Conservation (phyloP, 53 echinoderm and acorn worm genomes). For the Crossaster papposus region DNA sequence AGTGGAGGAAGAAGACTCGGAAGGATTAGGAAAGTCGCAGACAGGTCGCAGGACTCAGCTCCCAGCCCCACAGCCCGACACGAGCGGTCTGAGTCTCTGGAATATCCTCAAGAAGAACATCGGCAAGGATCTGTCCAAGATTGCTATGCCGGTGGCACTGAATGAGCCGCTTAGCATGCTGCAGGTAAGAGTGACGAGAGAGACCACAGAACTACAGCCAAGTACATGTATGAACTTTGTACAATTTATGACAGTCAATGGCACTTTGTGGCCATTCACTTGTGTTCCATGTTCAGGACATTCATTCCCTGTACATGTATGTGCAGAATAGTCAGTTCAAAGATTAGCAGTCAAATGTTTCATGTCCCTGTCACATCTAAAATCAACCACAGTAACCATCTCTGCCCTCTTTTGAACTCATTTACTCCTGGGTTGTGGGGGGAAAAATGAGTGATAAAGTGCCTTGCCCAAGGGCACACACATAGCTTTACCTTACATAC, state of each 20-base stretch:
- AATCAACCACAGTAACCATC: too few species aligned
- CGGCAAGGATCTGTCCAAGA: conserved; percentile 97
- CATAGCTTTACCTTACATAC: too few species aligned
- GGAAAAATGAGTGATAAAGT: too few species aligned
- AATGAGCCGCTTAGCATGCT: conserved; percentile 99
- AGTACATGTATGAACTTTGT: too few species aligned
- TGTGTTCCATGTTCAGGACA: background rate
- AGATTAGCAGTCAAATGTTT: too few species aligned
- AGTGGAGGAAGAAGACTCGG: conserved; percentile 90
- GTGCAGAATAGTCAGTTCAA: background rate
- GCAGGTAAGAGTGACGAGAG: conserved; percentile 64
- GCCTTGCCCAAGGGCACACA: too few species aligned
- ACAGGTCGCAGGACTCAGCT: conserved; percentile 90
- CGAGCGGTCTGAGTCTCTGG: conserved; percentile 96
- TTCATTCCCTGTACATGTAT: too few species aligned
- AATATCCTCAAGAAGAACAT: conserved; percentile 98
- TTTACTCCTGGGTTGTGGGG: too few species aligned
- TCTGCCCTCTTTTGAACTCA: too few species aligned
- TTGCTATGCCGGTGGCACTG: conserved; percentile 98
- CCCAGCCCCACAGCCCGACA: conserved; percentile 93
- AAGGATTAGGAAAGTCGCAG: conserved; percentile 76
- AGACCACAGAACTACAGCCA: background rate
- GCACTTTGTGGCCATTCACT: background rate
- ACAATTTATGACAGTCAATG: background rate
- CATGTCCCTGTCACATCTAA: too few species aligned